These are phyloP conservation scores for Lycaena phlaeas DNA, from an alignment of 2,888 invertebrate genomes.

Conservation along the genomic window DNA sequence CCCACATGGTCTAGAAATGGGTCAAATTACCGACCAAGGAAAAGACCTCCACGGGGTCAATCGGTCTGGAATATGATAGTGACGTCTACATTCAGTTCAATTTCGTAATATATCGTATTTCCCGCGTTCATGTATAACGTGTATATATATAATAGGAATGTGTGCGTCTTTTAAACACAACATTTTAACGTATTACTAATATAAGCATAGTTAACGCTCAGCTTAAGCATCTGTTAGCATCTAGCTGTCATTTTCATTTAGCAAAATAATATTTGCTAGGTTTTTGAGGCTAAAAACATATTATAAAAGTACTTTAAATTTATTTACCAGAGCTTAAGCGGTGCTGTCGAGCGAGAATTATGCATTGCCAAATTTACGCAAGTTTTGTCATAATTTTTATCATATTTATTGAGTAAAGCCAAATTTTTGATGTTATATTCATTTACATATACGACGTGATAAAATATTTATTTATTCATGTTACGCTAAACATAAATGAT, in stretches of 20 bases:
- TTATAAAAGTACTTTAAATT: too few relatives aligned
- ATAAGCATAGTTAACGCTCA: neutral
- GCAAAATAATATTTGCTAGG: too few relatives aligned
- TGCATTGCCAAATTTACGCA: slow-evolving; percentile 1
- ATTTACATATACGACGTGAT: too few relatives aligned
- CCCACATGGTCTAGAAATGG: neutral
- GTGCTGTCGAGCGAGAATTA: too few relatives aligned
- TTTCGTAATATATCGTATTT: slow-evolving; percentile 5
- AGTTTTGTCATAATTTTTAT: slow-evolving; percentile 1
- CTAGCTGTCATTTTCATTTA: too few relatives aligned
- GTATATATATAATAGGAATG: neutral
- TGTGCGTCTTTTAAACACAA: slow-evolving; percentile 8
- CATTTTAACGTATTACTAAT: neutral
- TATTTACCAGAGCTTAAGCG: too few relatives aligned
- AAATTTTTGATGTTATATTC: neutral
- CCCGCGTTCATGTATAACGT: slow-evolving; percentile 6
- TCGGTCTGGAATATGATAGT: neutral
- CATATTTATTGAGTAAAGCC: neutral
- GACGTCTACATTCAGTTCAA: neutral
- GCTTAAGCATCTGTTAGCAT: neutral
- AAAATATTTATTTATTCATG: too few relatives aligned
- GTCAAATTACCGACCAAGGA: neutral
- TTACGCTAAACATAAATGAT: too few relatives aligned
- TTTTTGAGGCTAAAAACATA: too few relatives aligned
- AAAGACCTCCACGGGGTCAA: neutral